A percentile compares a stretch with the other conserved stretches of the same genome.
These are phyloP conservation scores for Bradypodion ventrale DNA, from an alignment of 2,797 vertebrate species.

Conservation along the genomic window DNA sequence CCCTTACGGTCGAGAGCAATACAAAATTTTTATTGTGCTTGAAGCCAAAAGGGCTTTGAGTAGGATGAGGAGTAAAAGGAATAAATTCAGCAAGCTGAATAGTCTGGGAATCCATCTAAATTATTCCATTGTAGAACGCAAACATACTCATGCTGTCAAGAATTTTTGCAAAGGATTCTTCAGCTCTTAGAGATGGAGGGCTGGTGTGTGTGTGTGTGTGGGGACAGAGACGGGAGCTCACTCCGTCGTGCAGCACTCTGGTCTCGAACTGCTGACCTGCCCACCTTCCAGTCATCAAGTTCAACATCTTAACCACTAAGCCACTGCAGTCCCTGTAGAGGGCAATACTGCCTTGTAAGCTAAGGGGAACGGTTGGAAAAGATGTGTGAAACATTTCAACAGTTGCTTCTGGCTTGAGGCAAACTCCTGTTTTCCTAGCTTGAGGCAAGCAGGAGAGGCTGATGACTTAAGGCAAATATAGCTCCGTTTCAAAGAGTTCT, in stretches of 20 bases:
- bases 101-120: not conserved
- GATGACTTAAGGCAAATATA: not conserved
- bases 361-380: too few species aligned
- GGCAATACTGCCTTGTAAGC: too few species aligned
- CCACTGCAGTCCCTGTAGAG: too few species aligned
- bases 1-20: constrained; percentile 50
- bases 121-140: not conserved
- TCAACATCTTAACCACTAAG: too few species aligned
- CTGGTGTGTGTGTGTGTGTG: not conserved
- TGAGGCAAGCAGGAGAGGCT: not conserved
- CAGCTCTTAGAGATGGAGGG: not conserved
- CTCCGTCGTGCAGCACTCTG: too few species aligned
- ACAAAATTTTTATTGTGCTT: constrained; percentile 35
- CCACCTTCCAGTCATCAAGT: too few species aligned
- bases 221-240: too few species aligned
- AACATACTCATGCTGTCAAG: not conserved
- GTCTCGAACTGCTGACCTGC: too few species aligned
- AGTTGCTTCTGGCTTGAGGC: not conserved
- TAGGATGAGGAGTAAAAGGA: not conserved
- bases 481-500: too few species aligned
- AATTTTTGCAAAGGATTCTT: not conserved
- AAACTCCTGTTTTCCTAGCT: not conserved
- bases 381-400: too few species aligned
- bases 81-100: not conserved
- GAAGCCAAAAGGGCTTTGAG: not conserved